Base-by-base conservation (phyloP, 2,113 vertebrate genomes). In the Dicrurus megarhynchus region DNA sequence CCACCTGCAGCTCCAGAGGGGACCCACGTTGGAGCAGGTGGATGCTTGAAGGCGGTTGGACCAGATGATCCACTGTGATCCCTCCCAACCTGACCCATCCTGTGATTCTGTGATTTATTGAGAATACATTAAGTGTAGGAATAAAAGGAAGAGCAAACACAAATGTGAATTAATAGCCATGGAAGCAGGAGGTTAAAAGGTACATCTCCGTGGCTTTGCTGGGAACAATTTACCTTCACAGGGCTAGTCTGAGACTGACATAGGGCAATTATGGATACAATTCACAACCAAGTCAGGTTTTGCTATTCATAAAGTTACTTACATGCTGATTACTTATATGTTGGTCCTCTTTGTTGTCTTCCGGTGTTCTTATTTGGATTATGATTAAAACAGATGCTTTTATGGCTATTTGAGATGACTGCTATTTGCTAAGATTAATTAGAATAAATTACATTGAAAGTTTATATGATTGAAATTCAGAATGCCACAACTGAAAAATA, bases 1-100 rank as follows among this genome's bases (percentile, higher is more conserved):
- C 16, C 56, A 6, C 4, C 16, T 49, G 24, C 22, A 47, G 30
- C 57, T 7, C 6, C 24, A 20, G 35, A 42, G 32, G 16, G 42
- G 57, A 49, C n/a, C 24, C 49, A 41, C 0, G 0, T 3, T 28
- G 24, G 56, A 11, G 30, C 41, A 55, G 13, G 11, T 9, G 20
- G 30, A 4, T 41, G 13, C 30, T 10, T 41, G 24, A 30, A 41
- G 56, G 24, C 65, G 21, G 7, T 1, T 37, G 37, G 52, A 44
- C 27, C 26, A 33, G 37, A 9, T 42, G 35, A 64, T 21, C 26
- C 21, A 7, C 32, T 22, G 18, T 33, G 42, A 28, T 74, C 24
- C 10, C 53, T 67, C 30, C 13, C 33, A 89, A 1, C 10, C 28
- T 46, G 23, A 30, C 8, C 16, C 22, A 9, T 18, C 26, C 30